A percentile compares a stretch with the other conserved stretches of the same genome.
These are phyloP conservation scores for Crotalus viridis DNA, from an alignment of 2,113 vertebrate species.

Conservation along the genomic window DNA sequence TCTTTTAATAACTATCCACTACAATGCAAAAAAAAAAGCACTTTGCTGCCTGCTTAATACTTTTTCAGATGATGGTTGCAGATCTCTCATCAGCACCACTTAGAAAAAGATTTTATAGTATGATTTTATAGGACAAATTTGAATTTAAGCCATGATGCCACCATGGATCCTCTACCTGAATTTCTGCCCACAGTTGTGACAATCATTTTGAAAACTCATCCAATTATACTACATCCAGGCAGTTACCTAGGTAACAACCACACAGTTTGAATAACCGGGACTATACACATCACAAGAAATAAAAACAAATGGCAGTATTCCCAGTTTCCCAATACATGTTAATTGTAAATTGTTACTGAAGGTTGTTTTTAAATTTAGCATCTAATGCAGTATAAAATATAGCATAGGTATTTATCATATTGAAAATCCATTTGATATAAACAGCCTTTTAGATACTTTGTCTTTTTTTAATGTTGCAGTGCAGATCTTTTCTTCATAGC, in stretches of 20 bases:
- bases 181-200: constrained; percentile 11
- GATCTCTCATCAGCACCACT: not conserved
- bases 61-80: constrained; percentile 8
- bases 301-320: not conserved
- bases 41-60: not conserved
- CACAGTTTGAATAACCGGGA: not conserved
- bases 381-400: rapidly evolving
- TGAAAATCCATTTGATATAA: constrained; percentile 5
- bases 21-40: not conserved
- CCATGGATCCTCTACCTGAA: not conserved
- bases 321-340: not conserved
- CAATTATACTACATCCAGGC: constrained; percentile 9
- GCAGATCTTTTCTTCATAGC: not conserved
- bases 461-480: not conserved
- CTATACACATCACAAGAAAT: constrained; percentile 7
- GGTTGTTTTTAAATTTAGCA: not conserved
- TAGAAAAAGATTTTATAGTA: not conserved
- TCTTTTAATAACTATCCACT: constrained; percentile 1
- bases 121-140: not conserved
- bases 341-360: not conserved
- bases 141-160: rapidly evolving
- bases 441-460: not conserved
- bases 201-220: constrained; percentile 29
- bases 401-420: not conserved
- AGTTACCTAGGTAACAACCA: constrained; percentile 33